Conservation (phyloP, 2,113 vertebrate species). For the Syngnathus floridae region DNA sequence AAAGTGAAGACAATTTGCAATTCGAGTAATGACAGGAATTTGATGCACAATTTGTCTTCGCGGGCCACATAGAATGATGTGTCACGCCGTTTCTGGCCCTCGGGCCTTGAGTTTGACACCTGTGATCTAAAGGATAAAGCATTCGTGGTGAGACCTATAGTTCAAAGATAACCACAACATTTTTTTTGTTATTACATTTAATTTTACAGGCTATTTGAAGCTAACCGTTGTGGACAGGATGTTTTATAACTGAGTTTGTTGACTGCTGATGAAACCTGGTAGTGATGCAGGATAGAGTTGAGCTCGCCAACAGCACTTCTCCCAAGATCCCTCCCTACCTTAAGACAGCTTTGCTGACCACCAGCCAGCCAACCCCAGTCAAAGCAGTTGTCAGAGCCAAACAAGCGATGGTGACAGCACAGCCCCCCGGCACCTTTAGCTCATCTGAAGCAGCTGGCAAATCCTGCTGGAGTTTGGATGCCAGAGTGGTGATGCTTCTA, state of each 20-base stretch:
- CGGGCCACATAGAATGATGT: too few relatives aligned
- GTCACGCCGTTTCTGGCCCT: too few relatives aligned
- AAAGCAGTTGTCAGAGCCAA: slow-evolving; percentile 6
- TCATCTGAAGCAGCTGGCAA: slow-evolving; percentile 26
- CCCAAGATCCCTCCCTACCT: slow-evolving; percentile 32
- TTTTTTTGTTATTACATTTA: background rate
- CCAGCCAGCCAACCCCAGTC: slow-evolving; percentile 11
- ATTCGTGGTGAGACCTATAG: too few relatives aligned
- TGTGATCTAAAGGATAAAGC: too few relatives aligned
- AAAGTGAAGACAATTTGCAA: too few relatives aligned
- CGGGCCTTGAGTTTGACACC: too few relatives aligned
- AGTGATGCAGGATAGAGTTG: slow-evolving; percentile 35
- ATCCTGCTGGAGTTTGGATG: slow-evolving; percentile 50
- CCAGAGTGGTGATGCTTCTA: slow-evolving; percentile 51
- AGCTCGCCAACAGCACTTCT: slow-evolving; percentile 23
- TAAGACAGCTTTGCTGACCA: background rate
- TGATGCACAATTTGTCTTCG: too few relatives aligned
- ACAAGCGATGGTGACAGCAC: slow-evolving; percentile 39
- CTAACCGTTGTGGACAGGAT: background rate
- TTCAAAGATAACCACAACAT: too few relatives aligned
- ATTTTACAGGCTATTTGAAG: slow-evolving; percentile 21
- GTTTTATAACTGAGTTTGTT: background rate
- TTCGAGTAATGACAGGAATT: too few relatives aligned
- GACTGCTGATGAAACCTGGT: slow-evolving; percentile 6
- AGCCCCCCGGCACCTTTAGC: slow-evolving; percentile 34